phyloP scores from a whole-genome alignment of 2,888 invertebrate species.

The Panzeria rudis region DNA sequence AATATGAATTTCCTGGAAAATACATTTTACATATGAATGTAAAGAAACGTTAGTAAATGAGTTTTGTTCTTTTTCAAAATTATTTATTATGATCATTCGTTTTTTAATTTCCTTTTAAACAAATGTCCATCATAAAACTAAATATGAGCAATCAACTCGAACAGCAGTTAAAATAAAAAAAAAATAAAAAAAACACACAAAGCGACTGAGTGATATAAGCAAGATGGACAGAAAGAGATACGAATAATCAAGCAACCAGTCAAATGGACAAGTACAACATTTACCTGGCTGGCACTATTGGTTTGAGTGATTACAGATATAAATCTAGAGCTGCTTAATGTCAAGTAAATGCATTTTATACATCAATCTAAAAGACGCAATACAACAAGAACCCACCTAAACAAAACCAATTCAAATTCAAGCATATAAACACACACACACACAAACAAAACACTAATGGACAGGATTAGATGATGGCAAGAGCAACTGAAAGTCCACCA shows the following conservation, averaged over 20 bases:
- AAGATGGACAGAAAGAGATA: constrained; percentile 48
- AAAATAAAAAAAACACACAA: not conserved
- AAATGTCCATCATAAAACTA: constrained; percentile 69
- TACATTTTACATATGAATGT: constrained; percentile 32
- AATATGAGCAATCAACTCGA: constrained; percentile 67
- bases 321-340: constrained; percentile 75
- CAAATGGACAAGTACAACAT: constrained; percentile 55
- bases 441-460: constrained; percentile 33
- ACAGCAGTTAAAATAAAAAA: constrained; percentile 56
- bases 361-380: constrained; percentile 72
- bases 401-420: constrained; percentile 33
- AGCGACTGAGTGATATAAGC: constrained; percentile 27
- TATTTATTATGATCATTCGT: constrained; percentile 55
- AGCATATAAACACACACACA: constrained; percentile 8
- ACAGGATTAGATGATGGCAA: constrained; percentile 57
- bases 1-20: constrained; percentile 58
- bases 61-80: constrained; percentile 22
- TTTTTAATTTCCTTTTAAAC: constrained; percentile 63
- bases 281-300: constrained; percentile 70
- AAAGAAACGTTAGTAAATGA: not conserved
- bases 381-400: constrained; percentile 21
- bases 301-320: constrained; percentile 74
- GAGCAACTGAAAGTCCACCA: not conserved
- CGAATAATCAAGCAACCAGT: constrained; percentile 17
- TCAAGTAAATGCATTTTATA: constrained; percentile 73